Percentiles rank a stretch among this genome's conserved stretches.
Conservation (phyloP, 2,113 vertebrate species). For the Dipodomys merriami region DNA sequence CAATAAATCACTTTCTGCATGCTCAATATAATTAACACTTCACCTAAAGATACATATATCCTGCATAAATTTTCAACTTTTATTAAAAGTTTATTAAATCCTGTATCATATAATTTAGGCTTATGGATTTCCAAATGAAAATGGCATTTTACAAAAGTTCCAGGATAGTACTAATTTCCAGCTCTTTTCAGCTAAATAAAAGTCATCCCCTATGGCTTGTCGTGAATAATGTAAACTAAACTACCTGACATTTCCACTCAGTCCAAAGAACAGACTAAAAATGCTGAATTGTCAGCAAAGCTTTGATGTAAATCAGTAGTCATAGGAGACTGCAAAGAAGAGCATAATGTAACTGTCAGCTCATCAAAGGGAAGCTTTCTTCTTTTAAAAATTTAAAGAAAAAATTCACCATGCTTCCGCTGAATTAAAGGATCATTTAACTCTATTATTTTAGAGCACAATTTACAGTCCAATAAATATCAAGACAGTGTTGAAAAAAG, state of each 20-base stretch:
- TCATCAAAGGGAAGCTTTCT: constrained; percentile 74
- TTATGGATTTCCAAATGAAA: constrained; percentile 61
- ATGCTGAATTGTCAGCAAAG: constrained; percentile 78
- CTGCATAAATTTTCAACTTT: not conserved
- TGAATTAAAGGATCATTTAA: constrained; percentile 60
- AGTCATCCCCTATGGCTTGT: constrained; percentile 59
- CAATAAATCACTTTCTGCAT: constrained; percentile 33
- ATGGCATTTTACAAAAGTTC: constrained; percentile 59
- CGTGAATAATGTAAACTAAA: constrained; percentile 78
- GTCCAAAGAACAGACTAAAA: constrained; percentile 70
- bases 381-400: constrained; percentile 58
- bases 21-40: constrained; percentile 57
- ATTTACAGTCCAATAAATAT: constrained; percentile 54
- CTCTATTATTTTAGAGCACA: constrained; percentile 75
- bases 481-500: not conserved
- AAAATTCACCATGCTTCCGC: constrained; percentile 60
- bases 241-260: constrained; percentile 76
- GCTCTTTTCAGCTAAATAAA: constrained; percentile 71
- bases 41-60: constrained; percentile 28
- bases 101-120: constrained; percentile 5
- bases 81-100: constrained; percentile 49
- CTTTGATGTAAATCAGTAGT: constrained; percentile 80
- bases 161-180: constrained; percentile 46
- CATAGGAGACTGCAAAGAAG: constrained; percentile 73
- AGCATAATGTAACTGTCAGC: constrained; percentile 62